phyloP scores from a whole-genome alignment of 1,140 invertebrate species.

The Maniola jurtina region DNA sequence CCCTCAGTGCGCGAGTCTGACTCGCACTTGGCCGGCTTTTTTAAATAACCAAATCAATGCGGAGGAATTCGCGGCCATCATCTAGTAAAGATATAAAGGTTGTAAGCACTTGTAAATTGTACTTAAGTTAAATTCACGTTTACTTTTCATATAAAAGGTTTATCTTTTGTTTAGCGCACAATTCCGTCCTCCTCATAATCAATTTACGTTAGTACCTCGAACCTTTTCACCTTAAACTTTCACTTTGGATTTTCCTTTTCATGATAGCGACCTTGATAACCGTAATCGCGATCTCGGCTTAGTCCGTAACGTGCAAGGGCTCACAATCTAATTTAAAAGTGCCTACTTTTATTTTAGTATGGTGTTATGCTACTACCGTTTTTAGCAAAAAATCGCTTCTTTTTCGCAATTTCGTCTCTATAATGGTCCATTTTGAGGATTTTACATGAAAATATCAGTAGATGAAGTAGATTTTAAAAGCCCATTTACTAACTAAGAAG shows the following conservation, averaged over 20 bases:
- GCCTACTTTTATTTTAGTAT: background rate
- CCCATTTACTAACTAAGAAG: no score
- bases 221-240: slow-evolving; percentile 16
- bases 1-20: no score
- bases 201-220: slow-evolving; percentile 10
- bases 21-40: no score
- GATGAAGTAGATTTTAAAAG: no score
- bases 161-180: slow-evolving; percentile 7
- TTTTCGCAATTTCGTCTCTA: background rate
- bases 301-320: slow-evolving; percentile 5
- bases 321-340: slow-evolving; percentile 7
- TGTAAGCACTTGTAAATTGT: no score
- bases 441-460: no score
- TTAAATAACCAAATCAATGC: no score
- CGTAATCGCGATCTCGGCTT: slow-evolving; percentile 8
- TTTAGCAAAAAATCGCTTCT: background rate
- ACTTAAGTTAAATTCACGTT: background rate
- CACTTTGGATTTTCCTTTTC: slow-evolving; percentile 2
- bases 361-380: slow-evolving; percentile 1
- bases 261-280: background rate
- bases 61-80: no score
- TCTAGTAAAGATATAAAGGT: no score
- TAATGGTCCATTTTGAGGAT: no score
- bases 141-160: slow-evolving; percentile 9
- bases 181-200: slow-evolving; percentile 2